Percentiles rank a stretch among this genome's conserved stretches.
phyloP scores from a whole-genome alignment of 2,888 invertebrate species.

The Nephrotoma appendiculata region DNA sequence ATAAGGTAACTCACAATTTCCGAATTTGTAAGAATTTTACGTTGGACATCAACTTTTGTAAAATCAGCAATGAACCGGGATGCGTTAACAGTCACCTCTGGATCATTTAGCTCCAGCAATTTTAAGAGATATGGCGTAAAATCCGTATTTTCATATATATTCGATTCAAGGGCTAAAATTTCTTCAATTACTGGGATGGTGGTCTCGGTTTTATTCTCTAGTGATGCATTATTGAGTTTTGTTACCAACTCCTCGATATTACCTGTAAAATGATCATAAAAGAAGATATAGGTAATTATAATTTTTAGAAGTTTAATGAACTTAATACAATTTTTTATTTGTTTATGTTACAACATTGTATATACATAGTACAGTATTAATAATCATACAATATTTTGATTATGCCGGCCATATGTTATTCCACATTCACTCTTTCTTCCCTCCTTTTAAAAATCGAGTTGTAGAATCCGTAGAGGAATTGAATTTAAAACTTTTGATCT shows the following conservation, averaged over 20 bases:
- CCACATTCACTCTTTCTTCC: too few species aligned
- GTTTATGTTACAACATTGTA: not conserved
- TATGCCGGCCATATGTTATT: too few species aligned
- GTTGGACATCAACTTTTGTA: conserved; percentile 60
- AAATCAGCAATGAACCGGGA: conserved; percentile 68
- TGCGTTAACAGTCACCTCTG: conserved; percentile 39
- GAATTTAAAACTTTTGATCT: too few species aligned
- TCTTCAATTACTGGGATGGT: conserved; percentile 23
- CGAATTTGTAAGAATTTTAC: conserved; percentile 50
- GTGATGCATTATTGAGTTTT: conserved; percentile 25
- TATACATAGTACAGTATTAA: not conserved
- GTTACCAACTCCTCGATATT: conserved; percentile 30
- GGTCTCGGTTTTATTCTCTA: conserved; percentile 15
- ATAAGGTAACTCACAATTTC: conserved; percentile 44
- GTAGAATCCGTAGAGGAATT: too few species aligned
- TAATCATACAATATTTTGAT: too few species aligned
- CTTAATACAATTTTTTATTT: not conserved
- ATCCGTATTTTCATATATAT: conserved; percentile 26
- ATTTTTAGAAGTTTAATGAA: not conserved
- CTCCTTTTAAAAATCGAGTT: too few species aligned
- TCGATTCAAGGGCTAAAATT: conserved; percentile 16
- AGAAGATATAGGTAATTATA: not conserved
- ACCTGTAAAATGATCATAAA: not conserved
- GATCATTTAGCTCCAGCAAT: conserved; percentile 30
- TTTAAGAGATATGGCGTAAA: conserved; percentile 26